A percentile compares a stretch with the other conserved stretches of the same genome.
These are phyloP conservation scores for Rhabdomys pumilio DNA, from an alignment of 2,797 vertebrate species.

Conservation along the genomic window DNA sequence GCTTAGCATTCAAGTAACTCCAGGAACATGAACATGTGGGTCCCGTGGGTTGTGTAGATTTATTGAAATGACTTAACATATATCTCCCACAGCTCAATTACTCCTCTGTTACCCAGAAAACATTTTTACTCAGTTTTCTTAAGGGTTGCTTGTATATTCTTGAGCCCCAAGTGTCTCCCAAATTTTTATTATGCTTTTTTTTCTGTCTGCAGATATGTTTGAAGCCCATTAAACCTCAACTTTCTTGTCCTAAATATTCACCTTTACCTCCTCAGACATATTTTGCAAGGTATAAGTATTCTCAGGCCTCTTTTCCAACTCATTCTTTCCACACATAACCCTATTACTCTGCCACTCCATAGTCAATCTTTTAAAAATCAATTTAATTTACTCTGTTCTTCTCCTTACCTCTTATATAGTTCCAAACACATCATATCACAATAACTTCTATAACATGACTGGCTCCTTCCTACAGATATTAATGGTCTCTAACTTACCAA, in stretches of 20 bases:
- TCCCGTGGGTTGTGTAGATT: neutral
- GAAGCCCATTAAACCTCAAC: neutral
- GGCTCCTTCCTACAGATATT: neutral
- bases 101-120: neutral
- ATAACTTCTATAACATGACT: neutral
- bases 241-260: neutral
- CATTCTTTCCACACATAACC: neutral
- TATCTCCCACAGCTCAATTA: neutral
- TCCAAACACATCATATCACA: neutral
- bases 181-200: neutral
- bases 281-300: neutral
- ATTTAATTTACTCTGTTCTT: neutral
- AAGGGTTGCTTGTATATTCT: neutral
- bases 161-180: neutral
- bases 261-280: neutral
- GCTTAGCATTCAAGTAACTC: slow-evolving; percentile 41
- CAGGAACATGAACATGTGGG: neutral
- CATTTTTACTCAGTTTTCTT: neutral
- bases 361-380: neutral
- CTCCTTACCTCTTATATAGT: neutral
- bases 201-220: neutral
- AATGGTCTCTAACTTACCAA: neutral
- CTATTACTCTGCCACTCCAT: neutral
- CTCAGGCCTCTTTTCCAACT: neutral
- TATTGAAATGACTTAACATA: slow-evolving; percentile 3